A percentile compares a stretch with the other conserved stretches of the same genome.
These are phyloP conservation scores for Pocillopora meandrina DNA, from an alignment of 92 coral and sea anemone species.

Conservation along the genomic window DNA sequence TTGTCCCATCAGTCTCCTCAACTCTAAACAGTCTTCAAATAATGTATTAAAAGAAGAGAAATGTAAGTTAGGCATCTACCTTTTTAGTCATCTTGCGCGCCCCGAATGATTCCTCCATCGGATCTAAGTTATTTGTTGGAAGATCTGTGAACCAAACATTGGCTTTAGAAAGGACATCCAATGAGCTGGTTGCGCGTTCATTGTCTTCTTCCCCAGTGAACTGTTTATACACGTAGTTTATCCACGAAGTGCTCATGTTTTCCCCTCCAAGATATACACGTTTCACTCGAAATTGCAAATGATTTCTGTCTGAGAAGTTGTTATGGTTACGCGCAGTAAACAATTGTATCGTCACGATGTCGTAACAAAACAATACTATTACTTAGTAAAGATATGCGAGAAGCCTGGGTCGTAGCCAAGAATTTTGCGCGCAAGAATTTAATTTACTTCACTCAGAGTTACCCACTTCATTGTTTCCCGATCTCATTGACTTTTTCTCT, in stretches of 20 bases:
- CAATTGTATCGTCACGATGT: conserved; percentile 5
- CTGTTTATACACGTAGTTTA: conserved; percentile 18
- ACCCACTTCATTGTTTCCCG: no score
- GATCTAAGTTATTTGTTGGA: conserved; percentile 33
- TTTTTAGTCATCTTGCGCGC: neutral
- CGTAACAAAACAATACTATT: neutral
- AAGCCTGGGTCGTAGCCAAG: neutral
- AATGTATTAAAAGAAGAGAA: neutral
- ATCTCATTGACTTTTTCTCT: no score
- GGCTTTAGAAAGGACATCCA: conserved; percentile 18
- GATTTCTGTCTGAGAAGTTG: neutral
- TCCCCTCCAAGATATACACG: neutral
- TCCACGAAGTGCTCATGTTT: conserved; percentile 19
- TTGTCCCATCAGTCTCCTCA: no score
- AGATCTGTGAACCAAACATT: conserved; percentile 16
- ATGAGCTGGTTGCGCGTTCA: neutral
- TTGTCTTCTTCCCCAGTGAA: conserved; percentile 14
- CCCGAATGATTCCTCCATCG: conserved; percentile 13
- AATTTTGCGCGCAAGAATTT: neutral
- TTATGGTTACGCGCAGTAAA: conserved; percentile 9
- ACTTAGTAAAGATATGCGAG: neutral
- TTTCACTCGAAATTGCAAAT: conserved; percentile 2
- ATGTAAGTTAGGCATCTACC: neutral
- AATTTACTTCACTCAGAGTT: no score
- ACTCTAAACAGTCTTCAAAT: no score